Percentiles rank a stretch among this genome's conserved stretches.
Evolutionary conservation across 2,113 vertebrate genomes (phyloP).

Genomic region (Octodon degus): DNA sequence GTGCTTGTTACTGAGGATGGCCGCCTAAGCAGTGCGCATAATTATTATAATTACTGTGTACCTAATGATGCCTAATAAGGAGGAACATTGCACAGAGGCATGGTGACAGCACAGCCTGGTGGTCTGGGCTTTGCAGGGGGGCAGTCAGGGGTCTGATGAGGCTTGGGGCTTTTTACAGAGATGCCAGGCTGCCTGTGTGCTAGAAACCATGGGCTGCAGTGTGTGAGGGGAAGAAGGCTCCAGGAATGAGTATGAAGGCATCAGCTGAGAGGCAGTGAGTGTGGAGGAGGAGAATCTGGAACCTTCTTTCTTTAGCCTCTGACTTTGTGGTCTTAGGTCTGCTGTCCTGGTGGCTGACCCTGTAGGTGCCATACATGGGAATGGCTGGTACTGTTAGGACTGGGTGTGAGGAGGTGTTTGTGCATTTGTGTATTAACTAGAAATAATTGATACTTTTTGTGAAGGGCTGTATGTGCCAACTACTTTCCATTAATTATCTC

Average conservation of each 20-base stretch:
- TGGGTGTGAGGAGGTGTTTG: background rate
- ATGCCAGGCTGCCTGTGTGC: conserved; percentile 80
- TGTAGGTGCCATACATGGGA: fast-evolving
- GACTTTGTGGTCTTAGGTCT: background rate
- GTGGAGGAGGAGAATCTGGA: background rate
- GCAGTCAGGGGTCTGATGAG: conserved; percentile 80
- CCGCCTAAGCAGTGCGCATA: conserved; percentile 88
- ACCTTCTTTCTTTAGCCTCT: background rate
- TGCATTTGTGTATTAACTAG: background rate
- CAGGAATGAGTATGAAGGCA: conserved; percentile 77
- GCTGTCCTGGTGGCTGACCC: background rate
- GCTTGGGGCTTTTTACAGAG: conserved; percentile 81
- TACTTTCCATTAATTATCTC: background rate
- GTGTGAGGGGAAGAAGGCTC: conserved; percentile 80
- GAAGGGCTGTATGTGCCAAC: background rate
- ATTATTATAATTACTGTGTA: conserved; percentile 92
- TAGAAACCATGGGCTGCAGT: conserved; percentile 80
- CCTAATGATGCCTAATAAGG: conserved; percentile 90
- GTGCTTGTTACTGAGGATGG: conserved; percentile 89
- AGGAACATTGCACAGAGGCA: conserved; percentile 84
- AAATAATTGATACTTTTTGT: background rate
- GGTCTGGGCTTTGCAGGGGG: conserved; percentile 84
- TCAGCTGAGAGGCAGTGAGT: conserved; percentile 55
- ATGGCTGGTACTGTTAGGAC: background rate
- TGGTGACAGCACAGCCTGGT: conserved; percentile 84